Evolutionary conservation across 2,113 vertebrate species (phyloP).

Genomic region (Oxyruncus cristatus): DNA sequence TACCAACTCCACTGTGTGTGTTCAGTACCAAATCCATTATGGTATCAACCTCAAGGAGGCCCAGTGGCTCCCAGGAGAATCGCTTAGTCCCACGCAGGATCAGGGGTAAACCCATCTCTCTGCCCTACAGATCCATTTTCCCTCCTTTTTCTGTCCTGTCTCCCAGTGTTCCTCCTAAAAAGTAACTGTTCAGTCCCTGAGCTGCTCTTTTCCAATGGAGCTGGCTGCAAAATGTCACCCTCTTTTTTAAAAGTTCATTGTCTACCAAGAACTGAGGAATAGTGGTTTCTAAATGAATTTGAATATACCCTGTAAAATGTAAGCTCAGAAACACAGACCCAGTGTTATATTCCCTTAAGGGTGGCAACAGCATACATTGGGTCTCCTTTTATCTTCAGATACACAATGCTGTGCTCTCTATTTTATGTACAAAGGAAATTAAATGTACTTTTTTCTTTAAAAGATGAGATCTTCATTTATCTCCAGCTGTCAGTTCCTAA

Average conservation of each 20-base stretch:
- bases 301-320: not conserved
- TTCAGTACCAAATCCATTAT: not conserved
- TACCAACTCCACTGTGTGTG: not conserved
- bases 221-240: not conserved
- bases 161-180: not conserved
- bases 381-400: constrained; percentile 28
- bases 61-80: not conserved
- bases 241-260: not conserved
- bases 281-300: constrained; percentile 29
- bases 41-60: not conserved
- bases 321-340: not conserved
- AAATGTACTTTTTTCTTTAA: constrained; percentile 57
- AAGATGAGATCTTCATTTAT: constrained; percentile 50
- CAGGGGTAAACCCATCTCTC: not conserved
- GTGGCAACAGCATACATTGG: not conserved
- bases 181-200: not conserved
- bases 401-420: constrained; percentile 16
- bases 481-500: constrained; percentile 36
- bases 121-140: not conserved
- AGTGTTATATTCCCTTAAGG: not conserved
- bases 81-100: not conserved
- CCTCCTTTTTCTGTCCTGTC: not conserved
- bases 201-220: not conserved
- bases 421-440: constrained; percentile 57
- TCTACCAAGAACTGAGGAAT: not conserved